A percentile compares a stretch with the other conserved stretches of the same genome.
phyloP scores from a whole-genome alignment of 2,888 invertebrate genomes.

The Cataglyphis altisquamis region DNA sequence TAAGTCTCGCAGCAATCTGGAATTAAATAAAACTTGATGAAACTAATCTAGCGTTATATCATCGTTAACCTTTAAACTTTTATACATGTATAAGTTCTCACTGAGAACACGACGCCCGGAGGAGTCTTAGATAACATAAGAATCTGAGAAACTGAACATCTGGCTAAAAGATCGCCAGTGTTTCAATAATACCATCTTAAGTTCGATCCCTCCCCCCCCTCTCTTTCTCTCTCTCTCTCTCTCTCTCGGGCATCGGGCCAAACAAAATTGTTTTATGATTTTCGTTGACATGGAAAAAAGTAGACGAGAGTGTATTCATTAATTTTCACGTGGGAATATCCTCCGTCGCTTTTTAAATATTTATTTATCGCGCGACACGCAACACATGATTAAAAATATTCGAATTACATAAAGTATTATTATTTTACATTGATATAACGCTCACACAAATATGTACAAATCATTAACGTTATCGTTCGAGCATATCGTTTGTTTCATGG shows the following conservation, averaged over 20 bases:
- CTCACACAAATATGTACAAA: not conserved
- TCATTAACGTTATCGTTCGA: not conserved
- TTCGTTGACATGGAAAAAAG: not conserved
- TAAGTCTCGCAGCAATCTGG: not conserved
- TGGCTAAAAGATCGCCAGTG: not conserved
- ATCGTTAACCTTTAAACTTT: slow-evolving; percentile 26
- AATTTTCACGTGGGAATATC: not conserved
- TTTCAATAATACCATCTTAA: slow-evolving; percentile 9
- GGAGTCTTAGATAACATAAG: not conserved
- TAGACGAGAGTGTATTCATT: not conserved
- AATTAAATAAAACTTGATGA: not conserved
- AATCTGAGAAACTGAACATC: not conserved
- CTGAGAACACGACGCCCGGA: not conserved
- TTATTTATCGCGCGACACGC: not conserved
- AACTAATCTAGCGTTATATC: not conserved
- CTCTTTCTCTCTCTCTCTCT: not conserved
- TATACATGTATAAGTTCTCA: not conserved
- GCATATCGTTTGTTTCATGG: not conserved
- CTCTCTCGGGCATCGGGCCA: not conserved
- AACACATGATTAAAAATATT: not conserved
- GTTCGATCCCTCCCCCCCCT: no score
- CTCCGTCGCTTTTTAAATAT: not conserved
- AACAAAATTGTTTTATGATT: slow-evolving; percentile 31
- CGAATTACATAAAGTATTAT: not conserved
- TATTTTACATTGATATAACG: not conserved